These are phyloP conservation scores for Nasonovia ribisnigri DNA, from an alignment of 2,888 invertebrate species.

Conservation along the genomic window DNA sequence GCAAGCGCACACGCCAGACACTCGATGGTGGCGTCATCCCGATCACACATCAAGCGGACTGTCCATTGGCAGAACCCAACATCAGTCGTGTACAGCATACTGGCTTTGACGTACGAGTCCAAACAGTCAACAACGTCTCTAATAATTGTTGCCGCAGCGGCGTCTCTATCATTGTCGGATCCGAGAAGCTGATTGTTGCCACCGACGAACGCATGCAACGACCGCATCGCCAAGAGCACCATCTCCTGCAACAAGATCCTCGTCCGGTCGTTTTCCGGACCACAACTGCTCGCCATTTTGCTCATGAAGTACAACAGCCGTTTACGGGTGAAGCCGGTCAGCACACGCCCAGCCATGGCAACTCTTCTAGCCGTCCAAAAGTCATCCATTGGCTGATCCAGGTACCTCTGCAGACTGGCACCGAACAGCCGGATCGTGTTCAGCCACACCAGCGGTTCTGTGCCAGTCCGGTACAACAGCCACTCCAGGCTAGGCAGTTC, in stretches of 20 bases:
- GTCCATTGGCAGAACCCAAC: slow-evolving; percentile 31
- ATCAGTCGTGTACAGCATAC: background rate
- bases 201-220: background rate
- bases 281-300: background rate
- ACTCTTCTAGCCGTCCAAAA: background rate
- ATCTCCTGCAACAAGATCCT: background rate
- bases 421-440: background rate
- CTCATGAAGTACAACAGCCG: slow-evolving; percentile 21
- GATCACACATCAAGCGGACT: slow-evolving; percentile 21
- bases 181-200: background rate
- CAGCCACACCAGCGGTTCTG: slow-evolving; percentile 25
- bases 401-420: background rate
- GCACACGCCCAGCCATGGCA: background rate
- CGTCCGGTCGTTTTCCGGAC: background rate
- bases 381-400: background rate
- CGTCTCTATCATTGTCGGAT: background rate
- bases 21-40: slow-evolving; percentile 35
- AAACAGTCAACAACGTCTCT: slow-evolving; percentile 2
- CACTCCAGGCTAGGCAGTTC: background rate
- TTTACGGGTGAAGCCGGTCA: background rate
- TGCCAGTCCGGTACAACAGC: slow-evolving; percentile 1
- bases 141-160: background rate
- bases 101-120: slow-evolving; percentile 39
- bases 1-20: slow-evolving; percentile 30
- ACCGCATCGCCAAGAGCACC: slow-evolving; percentile 36